Percentiles rank a stretch among this genome's conserved stretches.
These are phyloP conservation scores for Connochaetes taurinus DNA, from an alignment of 2,113 vertebrate genomes.

Conservation along the genomic window DNA sequence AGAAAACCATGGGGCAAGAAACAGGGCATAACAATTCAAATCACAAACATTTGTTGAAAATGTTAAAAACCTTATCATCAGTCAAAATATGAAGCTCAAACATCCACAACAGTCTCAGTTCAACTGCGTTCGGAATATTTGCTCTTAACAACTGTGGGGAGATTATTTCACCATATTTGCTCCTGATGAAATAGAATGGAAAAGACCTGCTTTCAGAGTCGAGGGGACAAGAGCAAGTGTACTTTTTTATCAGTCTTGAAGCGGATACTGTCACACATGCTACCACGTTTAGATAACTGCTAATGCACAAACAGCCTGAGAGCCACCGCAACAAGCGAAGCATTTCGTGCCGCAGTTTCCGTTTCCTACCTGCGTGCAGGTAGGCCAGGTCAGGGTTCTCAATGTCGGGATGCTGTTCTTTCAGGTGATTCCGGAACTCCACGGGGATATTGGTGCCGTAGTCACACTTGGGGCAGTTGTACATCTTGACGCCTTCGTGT, in stretches of 20 bases:
- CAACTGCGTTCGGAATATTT: neutral
- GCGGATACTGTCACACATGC: neutral
- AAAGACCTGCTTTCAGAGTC: neutral
- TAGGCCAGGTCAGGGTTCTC: conserved; percentile 98
- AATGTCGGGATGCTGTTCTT: conserved; percentile 92
- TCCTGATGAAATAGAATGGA: neutral
- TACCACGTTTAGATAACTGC: neutral
- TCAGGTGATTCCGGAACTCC: conserved; percentile 98
- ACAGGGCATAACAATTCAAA: neutral
- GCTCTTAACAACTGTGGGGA: neutral
- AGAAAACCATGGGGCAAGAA: neutral
- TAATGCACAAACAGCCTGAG: rapidly evolving
- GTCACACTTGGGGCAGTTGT: conserved; percentile 96
- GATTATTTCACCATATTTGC: too few relatives aligned
- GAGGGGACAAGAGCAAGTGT: neutral
- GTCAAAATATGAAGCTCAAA: neutral
- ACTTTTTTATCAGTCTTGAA: neutral
- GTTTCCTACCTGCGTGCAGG: conserved; percentile 90
- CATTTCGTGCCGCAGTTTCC: neutral
- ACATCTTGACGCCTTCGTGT: conserved; percentile 98
- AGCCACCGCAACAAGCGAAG: neutral
- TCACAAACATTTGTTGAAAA: neutral
- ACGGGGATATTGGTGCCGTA: conserved; percentile 93
- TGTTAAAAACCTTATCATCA: neutral
- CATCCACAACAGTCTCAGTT: neutral